Percentiles rank a stretch among this genome's conserved stretches.
Conservation (phyloP, 1,140 invertebrate genomes). For the Trinorchestia longiramus region DNA sequence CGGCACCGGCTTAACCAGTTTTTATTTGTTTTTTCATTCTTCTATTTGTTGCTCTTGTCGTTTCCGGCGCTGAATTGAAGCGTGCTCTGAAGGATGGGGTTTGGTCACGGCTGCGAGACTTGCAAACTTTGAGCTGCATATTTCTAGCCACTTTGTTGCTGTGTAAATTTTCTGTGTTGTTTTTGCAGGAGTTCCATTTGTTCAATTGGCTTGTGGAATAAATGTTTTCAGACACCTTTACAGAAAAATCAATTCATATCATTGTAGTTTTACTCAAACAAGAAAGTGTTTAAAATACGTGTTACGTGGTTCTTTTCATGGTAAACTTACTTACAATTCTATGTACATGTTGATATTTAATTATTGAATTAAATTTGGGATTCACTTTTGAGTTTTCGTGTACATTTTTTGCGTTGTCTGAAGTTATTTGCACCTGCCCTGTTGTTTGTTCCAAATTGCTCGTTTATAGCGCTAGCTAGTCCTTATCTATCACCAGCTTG, state of each 20-base stretch:
- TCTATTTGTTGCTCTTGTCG: background rate
- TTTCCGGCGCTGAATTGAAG: slow-evolving; percentile 36
- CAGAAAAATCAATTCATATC: background rate
- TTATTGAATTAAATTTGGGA: background rate
- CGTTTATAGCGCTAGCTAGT: background rate
- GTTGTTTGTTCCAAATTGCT: background rate
- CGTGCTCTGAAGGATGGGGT: background rate
- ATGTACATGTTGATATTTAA: background rate
- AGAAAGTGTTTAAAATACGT: background rate
- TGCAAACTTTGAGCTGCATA: background rate
- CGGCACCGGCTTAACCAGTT: background rate
- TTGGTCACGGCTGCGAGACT: background rate
- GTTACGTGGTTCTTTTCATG: background rate
- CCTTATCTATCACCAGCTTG: too few species aligned
- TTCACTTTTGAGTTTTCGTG: background rate
- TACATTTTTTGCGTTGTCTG: background rate
- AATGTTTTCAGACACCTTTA: background rate
- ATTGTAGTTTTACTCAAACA: background rate
- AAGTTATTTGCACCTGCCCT: background rate
- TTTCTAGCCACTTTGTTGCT: background rate
- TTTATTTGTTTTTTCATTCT: background rate
- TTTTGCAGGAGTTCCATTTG: background rate
- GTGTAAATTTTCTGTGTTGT: background rate
- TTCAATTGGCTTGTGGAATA: background rate
- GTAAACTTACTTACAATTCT: background rate